phyloP scores from a whole-genome alignment of 2,797 vertebrate species.

The Gouania willdenowi region DNA sequence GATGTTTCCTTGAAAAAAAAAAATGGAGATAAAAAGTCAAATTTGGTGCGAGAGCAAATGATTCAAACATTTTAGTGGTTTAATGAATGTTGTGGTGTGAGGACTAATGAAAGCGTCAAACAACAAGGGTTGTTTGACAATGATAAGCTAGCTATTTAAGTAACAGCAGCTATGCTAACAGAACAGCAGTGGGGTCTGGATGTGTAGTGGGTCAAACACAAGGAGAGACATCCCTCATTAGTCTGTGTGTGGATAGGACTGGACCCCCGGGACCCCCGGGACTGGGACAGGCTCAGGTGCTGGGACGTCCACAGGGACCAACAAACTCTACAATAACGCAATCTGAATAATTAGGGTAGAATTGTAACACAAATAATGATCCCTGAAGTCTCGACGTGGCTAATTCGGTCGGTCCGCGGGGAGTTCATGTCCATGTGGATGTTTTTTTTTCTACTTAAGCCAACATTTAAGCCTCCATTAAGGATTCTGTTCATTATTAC shows the following conservation, averaged over 20 bases:
- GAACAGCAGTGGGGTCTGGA: constrained; percentile 40
- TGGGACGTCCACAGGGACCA: constrained; percentile 40
- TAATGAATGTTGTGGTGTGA: constrained; percentile 44
- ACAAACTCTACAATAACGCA: constrained; percentile 35
- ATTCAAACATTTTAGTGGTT: constrained; percentile 56
- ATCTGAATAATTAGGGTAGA: constrained; percentile 47
- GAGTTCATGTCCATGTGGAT: too few relatives aligned
- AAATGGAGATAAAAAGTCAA: constrained; percentile 29
- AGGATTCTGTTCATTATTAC: too few relatives aligned
- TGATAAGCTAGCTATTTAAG: too few relatives aligned
- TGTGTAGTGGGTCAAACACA: constrained; percentile 41
- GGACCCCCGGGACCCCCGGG: constrained; percentile 42
- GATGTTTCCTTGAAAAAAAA: constrained; percentile 79
- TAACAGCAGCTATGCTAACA: constrained; percentile 62
- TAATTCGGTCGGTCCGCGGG: constrained; percentile 15
- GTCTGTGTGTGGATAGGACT: constrained; percentile 62
- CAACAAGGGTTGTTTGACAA: too few relatives aligned
- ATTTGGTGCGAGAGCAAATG: constrained; percentile 17
- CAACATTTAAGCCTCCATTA: too few relatives aligned
- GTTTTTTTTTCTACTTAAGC: too few relatives aligned
- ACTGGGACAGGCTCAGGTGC: constrained; percentile 45
- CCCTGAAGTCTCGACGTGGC: constrained; percentile 26
- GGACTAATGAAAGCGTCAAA: too few relatives aligned
- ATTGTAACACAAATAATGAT: constrained; percentile 40
- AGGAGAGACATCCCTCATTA: constrained; percentile 65